Percentiles rank a stretch among this genome's conserved stretches.
These are phyloP conservation scores for Setipinna tenuifilis DNA, from an alignment of 2,797 vertebrate genomes.

Conservation along the genomic window DNA sequence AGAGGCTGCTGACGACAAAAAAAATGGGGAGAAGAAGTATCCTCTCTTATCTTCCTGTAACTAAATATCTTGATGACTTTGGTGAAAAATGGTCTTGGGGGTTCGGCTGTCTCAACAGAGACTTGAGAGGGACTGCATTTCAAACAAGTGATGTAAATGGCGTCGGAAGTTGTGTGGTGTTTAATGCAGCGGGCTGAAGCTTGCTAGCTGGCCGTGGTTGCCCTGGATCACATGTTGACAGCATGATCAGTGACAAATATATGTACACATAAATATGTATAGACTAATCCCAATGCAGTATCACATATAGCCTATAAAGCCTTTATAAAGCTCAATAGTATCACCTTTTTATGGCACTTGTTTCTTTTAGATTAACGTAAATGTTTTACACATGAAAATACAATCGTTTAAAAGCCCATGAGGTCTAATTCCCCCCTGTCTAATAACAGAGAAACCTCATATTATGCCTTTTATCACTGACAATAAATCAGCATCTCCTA, in stretches of 20 bases:
- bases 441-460: too few relatives aligned
- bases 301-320: too few relatives aligned
- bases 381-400: too few relatives aligned
- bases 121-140: conserved; percentile 39
- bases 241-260: conserved; percentile 63
- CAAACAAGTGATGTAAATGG: conserved; percentile 47
- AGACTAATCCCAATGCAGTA: not conserved
- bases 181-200: not conserved
- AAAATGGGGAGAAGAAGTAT: conserved; percentile 34
- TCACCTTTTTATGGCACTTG: too few relatives aligned
- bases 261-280: conserved; percentile 5
- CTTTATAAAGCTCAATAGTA: too few relatives aligned
- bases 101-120: conserved; percentile 53
- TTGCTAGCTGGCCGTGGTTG: conserved; percentile 46
- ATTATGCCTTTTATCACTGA: too few relatives aligned
- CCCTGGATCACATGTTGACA: conserved; percentile 57
- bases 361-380: too few relatives aligned
- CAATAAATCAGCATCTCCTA: too few relatives aligned
- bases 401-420: too few relatives aligned
- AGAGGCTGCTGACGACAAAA: conserved; percentile 34
- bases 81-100: conserved; percentile 59
- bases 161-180: conserved; percentile 39
- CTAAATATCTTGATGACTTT: conserved; percentile 72
- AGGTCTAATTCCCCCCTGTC: too few relatives aligned
- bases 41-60: conserved; percentile 68